Conservation (phyloP, 2,888 invertebrate genomes). For the Xestoiulus laeticollis region DNA sequence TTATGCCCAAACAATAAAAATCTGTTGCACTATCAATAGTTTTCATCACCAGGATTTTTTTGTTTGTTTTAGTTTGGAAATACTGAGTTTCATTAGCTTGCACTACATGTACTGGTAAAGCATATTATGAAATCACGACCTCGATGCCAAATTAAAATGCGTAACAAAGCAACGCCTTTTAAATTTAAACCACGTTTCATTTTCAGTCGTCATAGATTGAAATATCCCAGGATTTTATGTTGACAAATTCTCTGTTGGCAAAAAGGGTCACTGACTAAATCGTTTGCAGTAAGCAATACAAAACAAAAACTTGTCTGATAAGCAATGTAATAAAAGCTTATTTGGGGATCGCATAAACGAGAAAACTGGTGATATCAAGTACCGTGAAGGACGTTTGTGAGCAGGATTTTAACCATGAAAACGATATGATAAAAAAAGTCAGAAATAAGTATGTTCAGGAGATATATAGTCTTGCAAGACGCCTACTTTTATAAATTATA, state of each 20-base stretch:
- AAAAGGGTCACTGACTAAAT: background rate
- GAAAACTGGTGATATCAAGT: background rate
- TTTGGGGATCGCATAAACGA: background rate
- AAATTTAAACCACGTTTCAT: background rate
- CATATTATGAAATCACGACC: background rate
- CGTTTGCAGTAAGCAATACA: background rate
- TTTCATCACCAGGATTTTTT: no score
- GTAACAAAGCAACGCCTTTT: background rate
- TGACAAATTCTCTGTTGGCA: background rate
- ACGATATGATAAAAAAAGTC: background rate
- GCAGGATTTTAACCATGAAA: background rate
- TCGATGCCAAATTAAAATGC: background rate
- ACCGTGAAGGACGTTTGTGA: background rate
- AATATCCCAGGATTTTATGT: background rate
- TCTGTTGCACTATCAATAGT: background rate
- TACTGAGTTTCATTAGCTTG: no score
- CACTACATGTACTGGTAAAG: no score
- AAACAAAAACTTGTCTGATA: background rate
- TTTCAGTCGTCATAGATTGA: background rate
- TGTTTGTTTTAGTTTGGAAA: no score
- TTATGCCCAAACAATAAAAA: background rate
- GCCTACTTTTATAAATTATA: no score
- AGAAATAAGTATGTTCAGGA: no score
- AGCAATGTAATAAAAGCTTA: background rate
- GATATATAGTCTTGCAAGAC: no score